phyloP scores from a whole-genome alignment of 2,797 vertebrate species.

The Coregonus ussuriensis region DNA sequence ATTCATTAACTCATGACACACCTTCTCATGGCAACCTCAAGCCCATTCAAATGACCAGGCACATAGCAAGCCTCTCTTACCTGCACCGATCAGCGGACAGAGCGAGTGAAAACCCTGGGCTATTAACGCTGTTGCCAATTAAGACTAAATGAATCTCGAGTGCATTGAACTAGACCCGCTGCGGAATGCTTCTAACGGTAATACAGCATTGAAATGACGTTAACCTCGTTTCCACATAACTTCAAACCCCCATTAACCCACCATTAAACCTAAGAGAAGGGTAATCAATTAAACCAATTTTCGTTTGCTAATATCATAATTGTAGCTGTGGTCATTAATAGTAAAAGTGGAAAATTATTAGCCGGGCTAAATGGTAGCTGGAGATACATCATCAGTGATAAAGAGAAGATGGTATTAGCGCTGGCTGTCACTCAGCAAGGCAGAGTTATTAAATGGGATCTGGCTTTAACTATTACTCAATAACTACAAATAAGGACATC shows the following conservation, averaged over 20 bases:
- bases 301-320: conserved; percentile 84
- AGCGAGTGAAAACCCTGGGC: conserved; percentile 62
- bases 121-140: conserved; percentile 80
- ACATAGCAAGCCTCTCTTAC: conserved; percentile 49
- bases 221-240: conserved; percentile 70
- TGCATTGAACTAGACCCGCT: conserved; percentile 76
- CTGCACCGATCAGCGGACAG: conserved; percentile 75
- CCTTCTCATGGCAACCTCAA: conserved; percentile 50
- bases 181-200: conserved; percentile 75
- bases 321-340: conserved; percentile 79
- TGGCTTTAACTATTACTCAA: conserved; percentile 72
- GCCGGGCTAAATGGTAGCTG: conserved; percentile 64
- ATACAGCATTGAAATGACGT: conserved; percentile 70
- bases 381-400: conserved; percentile 43
- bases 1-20: conserved; percentile 71
- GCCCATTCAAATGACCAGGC: conserved; percentile 76
- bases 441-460: conserved; percentile 67
- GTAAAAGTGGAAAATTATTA: conserved; percentile 70
- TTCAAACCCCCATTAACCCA: conserved; percentile 49
- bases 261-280: conserved; percentile 76
- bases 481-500: conserved; percentile 69
- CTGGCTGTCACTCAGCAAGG: conserved; percentile 43
- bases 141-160: conserved; percentile 80
- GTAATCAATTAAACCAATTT: conserved; percentile 81
- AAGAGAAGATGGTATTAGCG: conserved; percentile 57